phyloP scores from a whole-genome alignment of 2,888 invertebrate species.

The Torymus texanus region DNA sequence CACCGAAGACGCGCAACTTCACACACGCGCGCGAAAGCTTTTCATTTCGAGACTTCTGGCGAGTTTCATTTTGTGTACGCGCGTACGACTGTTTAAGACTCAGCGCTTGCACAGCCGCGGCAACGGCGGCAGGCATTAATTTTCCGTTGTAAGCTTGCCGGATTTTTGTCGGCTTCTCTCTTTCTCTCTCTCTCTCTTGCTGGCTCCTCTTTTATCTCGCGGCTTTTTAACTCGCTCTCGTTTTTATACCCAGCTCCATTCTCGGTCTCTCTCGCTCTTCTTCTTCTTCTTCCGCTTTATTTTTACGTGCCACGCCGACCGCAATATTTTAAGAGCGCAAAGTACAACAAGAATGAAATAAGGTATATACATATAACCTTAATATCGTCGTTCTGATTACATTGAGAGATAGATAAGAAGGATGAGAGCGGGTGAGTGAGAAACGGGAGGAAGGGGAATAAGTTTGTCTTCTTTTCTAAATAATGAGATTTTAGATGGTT shows the following conservation, averaged over 20 bases:
- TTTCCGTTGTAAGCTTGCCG: constrained; percentile 43
- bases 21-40: constrained; percentile 39
- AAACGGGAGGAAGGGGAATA: too few relatives aligned
- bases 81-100: constrained; percentile 45
- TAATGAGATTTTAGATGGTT: constrained; percentile 25
- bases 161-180: constrained; percentile 48
- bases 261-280: neutral
- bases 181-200: neutral
- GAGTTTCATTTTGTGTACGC: constrained; percentile 49
- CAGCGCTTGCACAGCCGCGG: neutral
- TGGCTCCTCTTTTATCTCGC: constrained; percentile 46
- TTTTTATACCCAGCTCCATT: neutral
- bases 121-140: constrained; percentile 42
- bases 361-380: constrained; percentile 37
- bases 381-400: constrained; percentile 39
- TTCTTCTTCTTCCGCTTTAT: constrained; percentile 27
- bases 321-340: constrained; percentile 48
- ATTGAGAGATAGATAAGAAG: neutral
- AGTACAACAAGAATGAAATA: constrained; percentile 41
- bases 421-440: neutral
- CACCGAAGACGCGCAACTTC: neutral
- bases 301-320: constrained; percentile 23
- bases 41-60: constrained; percentile 54
- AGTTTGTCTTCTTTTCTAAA: constrained; percentile 21
- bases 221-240: constrained; percentile 38